Percentiles rank a stretch among this genome's conserved stretches.
These are phyloP conservation scores for Empis livida DNA, from an alignment of 2,888 invertebrate genomes.

Conservation along the genomic window DNA sequence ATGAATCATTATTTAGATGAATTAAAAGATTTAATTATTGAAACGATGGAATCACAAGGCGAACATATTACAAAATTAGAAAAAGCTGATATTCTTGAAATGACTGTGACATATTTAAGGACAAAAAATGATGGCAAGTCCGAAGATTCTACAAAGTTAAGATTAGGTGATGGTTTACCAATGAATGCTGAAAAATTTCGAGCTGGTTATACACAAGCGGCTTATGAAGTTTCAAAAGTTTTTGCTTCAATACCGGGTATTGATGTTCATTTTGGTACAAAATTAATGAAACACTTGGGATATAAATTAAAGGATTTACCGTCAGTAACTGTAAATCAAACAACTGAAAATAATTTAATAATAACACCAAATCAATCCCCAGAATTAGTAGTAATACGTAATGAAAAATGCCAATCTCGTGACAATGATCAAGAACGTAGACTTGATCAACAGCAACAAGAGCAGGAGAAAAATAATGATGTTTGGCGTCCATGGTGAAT, in stretches of 20 bases:
- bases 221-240: conserved; percentile 76
- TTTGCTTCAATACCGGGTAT: conserved; percentile 73
- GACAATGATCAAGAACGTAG: conserved; percentile 2
- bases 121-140: conserved; percentile 35
- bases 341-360: not conserved
- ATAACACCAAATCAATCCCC: conserved; percentile 2
- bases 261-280: conserved; percentile 72
- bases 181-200: conserved; percentile 71
- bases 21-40: conserved; percentile 76
- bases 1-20: conserved; percentile 86
- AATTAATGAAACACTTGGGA: conserved; percentile 79
- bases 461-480: conserved; percentile 8
- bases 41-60: conserved; percentile 67
- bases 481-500: conserved; percentile 19
- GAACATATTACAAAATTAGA: conserved; percentile 82
- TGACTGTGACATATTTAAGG: conserved; percentile 55
- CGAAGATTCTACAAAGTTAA: too few species aligned
- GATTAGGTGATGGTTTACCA: not conserved
- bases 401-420: not conserved
- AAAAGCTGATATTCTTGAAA: conserved; percentile 79
- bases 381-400: not conserved
- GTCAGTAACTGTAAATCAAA: not conserved
- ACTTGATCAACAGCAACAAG: not conserved
- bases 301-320: conserved; percentile 54
- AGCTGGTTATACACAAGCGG: conserved; percentile 79